Base-by-base conservation (phyloP, 2,888 invertebrate species). In the Saturnia japonica region DNA sequence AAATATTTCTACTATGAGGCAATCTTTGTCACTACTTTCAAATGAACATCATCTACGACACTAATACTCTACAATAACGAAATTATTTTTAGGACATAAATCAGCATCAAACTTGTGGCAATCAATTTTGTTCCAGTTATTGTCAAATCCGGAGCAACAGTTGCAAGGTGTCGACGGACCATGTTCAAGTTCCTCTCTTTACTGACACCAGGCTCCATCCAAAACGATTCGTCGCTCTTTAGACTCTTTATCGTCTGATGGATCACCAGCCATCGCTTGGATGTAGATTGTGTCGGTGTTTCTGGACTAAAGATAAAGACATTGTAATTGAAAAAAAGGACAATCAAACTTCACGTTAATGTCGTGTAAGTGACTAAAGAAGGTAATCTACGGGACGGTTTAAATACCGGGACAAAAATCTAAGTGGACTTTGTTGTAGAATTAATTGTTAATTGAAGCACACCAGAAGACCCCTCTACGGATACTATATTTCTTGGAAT, bases 141-240 rank as follows among this genome's bases (percentile, higher is more conserved):
- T 89, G 72, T 80, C 88, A 25, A 91, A 88, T 72, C 88, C 88
- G 11, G 91, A 91, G 67, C 88, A 87, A 78, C 89, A 87, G 75
- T 76, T 93, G 72, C 91, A 91, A 74, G 94, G 94, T 60, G 92
- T 93, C 68, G 94, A 93, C 80, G 93, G 93, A 6, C 94, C 94
- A 0, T 94, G 94, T 73, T 91, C 93, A 69, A 93, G 93, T 77
- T 87, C 93, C 0, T 93, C 94, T 72, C 91, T 93, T 81, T 94
- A 94, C 94, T 94, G 94, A 94, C 93, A 91, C 79, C 85, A 85
- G 84, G 86, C 82, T 76, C 85, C 78, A 72, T 78, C 85, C 75
- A 86, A 86, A 80, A 76, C 82, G 77, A 81, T 82, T 74, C 82
- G 83, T 72, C 86, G 88, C 72, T 93, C 93, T 67, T 80, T 91